phyloP scores from a whole-genome alignment of 2,797 vertebrate genomes.

The Peromyscus aztecus region DNA sequence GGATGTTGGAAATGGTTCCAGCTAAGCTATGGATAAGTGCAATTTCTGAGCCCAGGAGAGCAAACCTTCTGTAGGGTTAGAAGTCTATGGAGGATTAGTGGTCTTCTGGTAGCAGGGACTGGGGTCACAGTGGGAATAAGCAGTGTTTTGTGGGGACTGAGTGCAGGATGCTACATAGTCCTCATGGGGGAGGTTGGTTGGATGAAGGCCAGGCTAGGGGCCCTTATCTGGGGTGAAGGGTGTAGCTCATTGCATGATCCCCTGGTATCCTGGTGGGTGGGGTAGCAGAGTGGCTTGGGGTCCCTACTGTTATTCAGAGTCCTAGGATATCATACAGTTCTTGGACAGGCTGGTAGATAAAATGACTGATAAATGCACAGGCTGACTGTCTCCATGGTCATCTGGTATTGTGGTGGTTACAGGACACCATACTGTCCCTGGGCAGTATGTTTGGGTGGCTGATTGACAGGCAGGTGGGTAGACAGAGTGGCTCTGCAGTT shows the following conservation, averaged over 20 bases:
- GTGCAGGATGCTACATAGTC: neutral
- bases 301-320: neutral
- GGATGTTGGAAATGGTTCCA: neutral
- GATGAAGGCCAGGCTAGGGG: neutral
- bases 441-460: neutral
- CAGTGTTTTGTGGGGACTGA: neutral
- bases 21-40: neutral
- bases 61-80: neutral
- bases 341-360: neutral
- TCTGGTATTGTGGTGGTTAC: neutral
- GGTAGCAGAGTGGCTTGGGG: no score
- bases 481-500: neutral
- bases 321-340: neutral
- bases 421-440: neutral
- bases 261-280: neutral
- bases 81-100: neutral
- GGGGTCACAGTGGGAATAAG: neutral
- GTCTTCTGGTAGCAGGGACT: neutral
- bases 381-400: neutral
- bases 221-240: neutral
- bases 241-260: neutral
- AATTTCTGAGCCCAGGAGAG: neutral
- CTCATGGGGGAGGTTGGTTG: neutral
- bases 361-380: neutral
- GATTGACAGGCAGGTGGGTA: neutral